A percentile compares a stretch with the other conserved stretches of the same genome.
Evolutionary conservation across 2,797 vertebrate genomes (phyloP).

Genomic region (Manis crassicaudata): DNA sequence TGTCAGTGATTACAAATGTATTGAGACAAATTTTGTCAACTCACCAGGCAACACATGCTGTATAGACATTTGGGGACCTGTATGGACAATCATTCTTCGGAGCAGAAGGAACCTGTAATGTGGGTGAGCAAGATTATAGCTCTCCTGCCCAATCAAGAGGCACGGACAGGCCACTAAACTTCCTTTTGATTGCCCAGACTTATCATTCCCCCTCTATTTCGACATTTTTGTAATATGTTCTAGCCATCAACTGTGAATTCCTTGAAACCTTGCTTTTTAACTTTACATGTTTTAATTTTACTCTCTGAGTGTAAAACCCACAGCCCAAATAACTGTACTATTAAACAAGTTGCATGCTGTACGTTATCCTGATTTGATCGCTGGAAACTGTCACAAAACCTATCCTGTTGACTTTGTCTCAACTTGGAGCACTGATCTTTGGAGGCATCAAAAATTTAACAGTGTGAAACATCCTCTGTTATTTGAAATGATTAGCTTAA

Average conservation of each 20-base stretch:
- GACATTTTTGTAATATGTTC: not conserved
- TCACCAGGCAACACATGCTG: not conserved
- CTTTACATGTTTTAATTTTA: not conserved
- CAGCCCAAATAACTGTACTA: not conserved
- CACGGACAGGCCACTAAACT: not conserved
- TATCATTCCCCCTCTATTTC: not conserved
- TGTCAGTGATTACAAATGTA: not conserved
- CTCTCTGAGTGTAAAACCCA: not conserved
- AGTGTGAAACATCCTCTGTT: not conserved
- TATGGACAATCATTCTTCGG: not conserved
- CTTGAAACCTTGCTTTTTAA: not conserved
- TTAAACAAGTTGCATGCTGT: not conserved
- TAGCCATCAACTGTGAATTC: not conserved
- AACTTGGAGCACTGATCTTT: not conserved
- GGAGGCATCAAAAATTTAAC: not conserved
- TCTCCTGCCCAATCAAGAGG: not conserved
- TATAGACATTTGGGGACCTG: rapidly evolving
- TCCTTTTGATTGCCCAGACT: not conserved
- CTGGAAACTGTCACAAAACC: not conserved
- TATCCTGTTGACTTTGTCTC: not conserved
- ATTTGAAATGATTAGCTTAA: not conserved
- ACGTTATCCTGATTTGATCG: not conserved
- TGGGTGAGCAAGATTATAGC: not conserved
- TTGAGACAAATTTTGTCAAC: not conserved
- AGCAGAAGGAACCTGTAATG: not conserved